Percentiles rank a stretch among this genome's conserved stretches.
Evolutionary conservation across 2,113 vertebrate species (phyloP).

Genomic region (Caloenas nicobarica): DNA sequence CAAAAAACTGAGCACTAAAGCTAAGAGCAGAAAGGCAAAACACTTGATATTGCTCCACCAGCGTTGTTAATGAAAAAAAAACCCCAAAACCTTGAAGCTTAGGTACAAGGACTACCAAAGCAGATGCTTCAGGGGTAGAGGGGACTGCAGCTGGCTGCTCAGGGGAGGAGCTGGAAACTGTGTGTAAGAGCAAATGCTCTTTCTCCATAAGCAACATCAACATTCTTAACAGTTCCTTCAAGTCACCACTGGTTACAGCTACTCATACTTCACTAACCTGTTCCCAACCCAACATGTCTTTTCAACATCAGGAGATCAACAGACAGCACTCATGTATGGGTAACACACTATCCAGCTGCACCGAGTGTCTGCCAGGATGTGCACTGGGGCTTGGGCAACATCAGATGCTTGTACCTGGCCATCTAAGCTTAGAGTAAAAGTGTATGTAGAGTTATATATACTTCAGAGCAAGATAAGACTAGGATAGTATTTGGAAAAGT

Average conservation of each 20-base stretch:
- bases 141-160: not conserved
- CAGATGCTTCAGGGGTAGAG: not conserved
- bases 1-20: not conserved
- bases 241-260: not conserved
- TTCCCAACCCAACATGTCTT: not conserved
- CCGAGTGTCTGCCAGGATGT: fast-evolving
- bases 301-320: not conserved
- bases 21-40: not conserved
- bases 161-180: not conserved
- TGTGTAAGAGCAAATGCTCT: not conserved
- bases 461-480: not conserved
- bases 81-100: not conserved
- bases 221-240: not conserved
- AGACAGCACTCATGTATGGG: too few species aligned
- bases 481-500: not conserved
- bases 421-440: not conserved
- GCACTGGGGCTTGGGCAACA: not conserved
- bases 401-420: not conserved
- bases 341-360: not conserved
- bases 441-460: not conserved
- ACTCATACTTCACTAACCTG: fast-evolving
- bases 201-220: not conserved
- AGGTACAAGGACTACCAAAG: fast-evolving
- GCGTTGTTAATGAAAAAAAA: not conserved
- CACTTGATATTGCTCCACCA: not conserved